Percentiles rank a stretch among this genome's conserved stretches.
phyloP scores from a whole-genome alignment of 2,888 invertebrate genomes.

The Agrilus cyanescens region DNA sequence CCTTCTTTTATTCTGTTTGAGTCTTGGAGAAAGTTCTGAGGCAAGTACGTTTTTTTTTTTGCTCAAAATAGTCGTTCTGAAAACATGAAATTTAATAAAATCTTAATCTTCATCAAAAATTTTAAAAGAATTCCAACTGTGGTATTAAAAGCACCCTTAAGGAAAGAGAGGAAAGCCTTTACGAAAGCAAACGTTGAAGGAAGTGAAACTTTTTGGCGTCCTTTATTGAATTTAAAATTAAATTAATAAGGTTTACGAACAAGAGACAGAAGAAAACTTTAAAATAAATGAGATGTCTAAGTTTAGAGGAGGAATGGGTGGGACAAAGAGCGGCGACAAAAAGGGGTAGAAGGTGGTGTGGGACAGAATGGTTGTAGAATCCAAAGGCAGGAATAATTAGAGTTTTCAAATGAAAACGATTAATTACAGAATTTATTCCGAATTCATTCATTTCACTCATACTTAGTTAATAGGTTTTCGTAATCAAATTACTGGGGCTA shows the following conservation, averaged over 20 bases:
- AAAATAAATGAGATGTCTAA: conserved; percentile 31
- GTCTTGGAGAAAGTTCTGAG: no score
- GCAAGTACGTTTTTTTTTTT: no score
- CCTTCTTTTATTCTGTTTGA: no score
- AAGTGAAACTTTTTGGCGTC: no score
- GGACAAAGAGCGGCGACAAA: conserved; percentile 1
- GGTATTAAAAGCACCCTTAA: no score
- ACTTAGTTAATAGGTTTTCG: conserved; percentile 30
- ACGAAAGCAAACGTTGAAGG: no score
- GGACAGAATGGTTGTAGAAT: conserved; percentile 13
- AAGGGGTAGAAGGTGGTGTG: neutral
- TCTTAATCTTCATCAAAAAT: no score
- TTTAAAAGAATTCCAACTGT: no score
- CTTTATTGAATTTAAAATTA: conserved; percentile 23
- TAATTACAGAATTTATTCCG: conserved; percentile 32
- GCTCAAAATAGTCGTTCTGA: no score
- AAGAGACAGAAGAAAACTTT: conserved; percentile 20
- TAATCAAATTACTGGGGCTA: conserved; percentile 31
- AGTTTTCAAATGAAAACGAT: conserved; percentile 28
- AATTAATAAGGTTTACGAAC: conserved; percentile 24
- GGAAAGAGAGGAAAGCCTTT: no score
- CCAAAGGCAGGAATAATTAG: conserved; percentile 23
- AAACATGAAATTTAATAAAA: no score
- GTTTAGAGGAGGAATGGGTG: conserved; percentile 13
- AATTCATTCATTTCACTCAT: conserved; percentile 29